Evolutionary conservation across 2,113 vertebrate species (phyloP), one percentile per base, ranked within the genome.

Genomic region (Phalacrocorax brasilianus): DNA sequence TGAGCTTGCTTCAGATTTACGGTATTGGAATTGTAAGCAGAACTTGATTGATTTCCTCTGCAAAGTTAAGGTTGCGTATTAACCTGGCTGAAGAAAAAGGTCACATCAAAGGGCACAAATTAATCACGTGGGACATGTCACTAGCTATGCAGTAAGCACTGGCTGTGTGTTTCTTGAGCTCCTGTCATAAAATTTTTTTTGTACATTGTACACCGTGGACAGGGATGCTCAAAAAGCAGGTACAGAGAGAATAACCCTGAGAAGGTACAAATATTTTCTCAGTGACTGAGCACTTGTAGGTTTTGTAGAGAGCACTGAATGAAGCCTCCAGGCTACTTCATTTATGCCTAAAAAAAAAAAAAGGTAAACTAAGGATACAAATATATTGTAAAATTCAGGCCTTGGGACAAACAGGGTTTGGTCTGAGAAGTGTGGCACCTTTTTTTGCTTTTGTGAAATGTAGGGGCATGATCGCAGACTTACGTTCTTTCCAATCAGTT

Each of bases 401-500:
- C 53, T 42, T 65, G 30, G 32, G 30, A 55, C 27, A 40, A 79
- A 35, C 14, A 63, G 21, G 19, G 27, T 76, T 78, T 76, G 22
- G 8, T 59, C 59, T 83, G 75, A 84, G 55, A 38, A n/a, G 22
- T 27, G 32, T 1, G 2, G 6, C 40, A 38, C 27, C 27, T 75
- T 80, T 26, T 78, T 45, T n/a, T 70, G 55, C 32, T 42, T 50
- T 86, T 56, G 11, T 90, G 79, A 92, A 79, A 84, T 49, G 21
- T 12, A 14, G 20, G 55, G 50, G 7, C n/a, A 24, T 0, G 2
- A 20, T 88, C 42, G 66, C 32, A 74, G 42, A 40, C 2, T 62
- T 70, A 9, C 0, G 3, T 65, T 74, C 3, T 75, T n/a, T 62
- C 5, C 1, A 2, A 45, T 50, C 0, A 1, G 24, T 75, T 94